Evolutionary conservation across 2,797 vertebrate genomes (phyloP), one percentile per base, ranked within the genome.

Genomic region (Catamblyrhynchus diadema): DNA sequence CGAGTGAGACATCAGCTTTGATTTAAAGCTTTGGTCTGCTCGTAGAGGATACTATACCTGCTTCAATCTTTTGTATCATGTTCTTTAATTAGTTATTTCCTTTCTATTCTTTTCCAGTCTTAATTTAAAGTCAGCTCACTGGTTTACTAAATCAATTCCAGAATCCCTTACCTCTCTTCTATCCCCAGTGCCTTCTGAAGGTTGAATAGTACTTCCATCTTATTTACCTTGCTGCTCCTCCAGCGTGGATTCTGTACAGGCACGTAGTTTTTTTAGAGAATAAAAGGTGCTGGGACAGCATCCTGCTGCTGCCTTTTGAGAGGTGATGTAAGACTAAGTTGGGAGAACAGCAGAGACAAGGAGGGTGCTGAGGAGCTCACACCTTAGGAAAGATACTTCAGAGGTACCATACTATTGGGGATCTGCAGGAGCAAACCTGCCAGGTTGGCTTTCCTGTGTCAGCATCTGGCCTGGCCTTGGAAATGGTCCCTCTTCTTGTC

Each of bases 71-170:
- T 84, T 66, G 21, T 87, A 42, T 83, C 39, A 5, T 16, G 3
- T 85, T 83, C 80, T 90, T 93, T 96, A 95, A 90, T 96, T 96
- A 96, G 59, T 74, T 90, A 24, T 66, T 71, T 59, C 66, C 66
- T 94, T 96, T 95, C 73, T 95, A 37, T 95, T 95, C 28, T 77
- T n/a, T 89, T 95, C 47, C 78, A 81, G 85, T 91, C 83, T 95
- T 96, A 94, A 94, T 96, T 95, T 95, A 95, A 96, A 96, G 75
- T 94, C 82, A 84, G 45, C 69, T 95, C 69, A 65, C 78, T 61
- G 30, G 35, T 95, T 96, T 94, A 74, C 83, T 81, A 69, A 95
- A 93, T 94, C 92, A 95, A 51, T 94, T 94, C 61, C 67, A 84
- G 83, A 96, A 93, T 91, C 93, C 30, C 93, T 94, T 92, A 90